Conservation (phyloP, 2,888 invertebrate genomes). For the Formica aserva region DNA sequence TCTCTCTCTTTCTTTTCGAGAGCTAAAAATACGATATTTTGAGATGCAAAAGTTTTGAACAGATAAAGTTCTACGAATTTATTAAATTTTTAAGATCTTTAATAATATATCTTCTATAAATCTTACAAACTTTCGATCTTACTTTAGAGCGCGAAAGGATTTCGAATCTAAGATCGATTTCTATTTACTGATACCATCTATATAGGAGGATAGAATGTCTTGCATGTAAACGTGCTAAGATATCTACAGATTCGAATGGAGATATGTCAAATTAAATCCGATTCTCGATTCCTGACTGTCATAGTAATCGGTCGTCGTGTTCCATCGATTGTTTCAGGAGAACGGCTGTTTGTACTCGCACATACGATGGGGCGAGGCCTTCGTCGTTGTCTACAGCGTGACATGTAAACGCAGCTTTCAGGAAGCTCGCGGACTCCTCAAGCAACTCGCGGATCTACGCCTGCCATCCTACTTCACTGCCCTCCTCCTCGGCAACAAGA, state of each 20-base stretch:
- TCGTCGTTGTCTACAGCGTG: constrained; percentile 93
- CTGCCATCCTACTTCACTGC: constrained; percentile 92
- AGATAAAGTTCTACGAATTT: background rate
- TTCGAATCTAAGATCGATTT: constrained; percentile 16
- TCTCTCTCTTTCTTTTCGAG: background rate
- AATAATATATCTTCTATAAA: background rate
- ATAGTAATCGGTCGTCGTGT: constrained; percentile 27
- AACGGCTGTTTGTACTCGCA: constrained; percentile 92
- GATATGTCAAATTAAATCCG: constrained; percentile 31
- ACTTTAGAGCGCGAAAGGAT: background rate
- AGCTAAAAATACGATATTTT: background rate
- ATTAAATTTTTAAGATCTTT: background rate
- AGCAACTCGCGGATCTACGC: constrained; percentile 90
- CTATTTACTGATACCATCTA: background rate
- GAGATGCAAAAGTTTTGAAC: background rate
- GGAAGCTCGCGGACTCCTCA: constrained; percentile 91
- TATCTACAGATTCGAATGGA: background rate
- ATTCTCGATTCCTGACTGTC: constrained; percentile 34
- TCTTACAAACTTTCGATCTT: background rate
- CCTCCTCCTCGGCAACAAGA: constrained; percentile 92
- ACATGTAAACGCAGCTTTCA: constrained; percentile 92
- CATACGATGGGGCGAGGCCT: constrained; percentile 93
- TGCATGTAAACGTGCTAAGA: background rate
- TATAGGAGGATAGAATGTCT: background rate
- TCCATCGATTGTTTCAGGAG: constrained; percentile 87